Conservation (phyloP, 2,113 vertebrate species). For the Sebastes schlegelii region DNA sequence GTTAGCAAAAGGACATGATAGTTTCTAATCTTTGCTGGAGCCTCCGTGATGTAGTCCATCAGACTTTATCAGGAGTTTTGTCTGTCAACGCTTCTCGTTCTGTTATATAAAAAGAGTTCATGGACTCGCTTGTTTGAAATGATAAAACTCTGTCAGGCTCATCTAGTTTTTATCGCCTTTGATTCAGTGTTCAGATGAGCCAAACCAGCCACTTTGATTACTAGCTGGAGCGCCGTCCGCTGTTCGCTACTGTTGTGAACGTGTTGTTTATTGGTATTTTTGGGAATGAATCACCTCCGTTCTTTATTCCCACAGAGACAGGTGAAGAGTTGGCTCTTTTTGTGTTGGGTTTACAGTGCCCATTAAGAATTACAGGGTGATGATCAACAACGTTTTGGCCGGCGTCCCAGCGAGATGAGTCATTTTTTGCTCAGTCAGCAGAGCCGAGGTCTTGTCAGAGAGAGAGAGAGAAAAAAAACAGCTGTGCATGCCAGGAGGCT, state of each 20-base stretch:
- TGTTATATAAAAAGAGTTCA: slow-evolving; percentile 23
- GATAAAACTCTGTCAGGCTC: slow-evolving; percentile 34
- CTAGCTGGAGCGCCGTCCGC: neutral
- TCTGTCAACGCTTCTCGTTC: slow-evolving; percentile 24
- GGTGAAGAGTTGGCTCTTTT: slow-evolving; percentile 48
- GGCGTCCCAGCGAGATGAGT: slow-evolving; percentile 65
- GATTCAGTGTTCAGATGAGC: slow-evolving; percentile 7
- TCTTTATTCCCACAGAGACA: slow-evolving; percentile 32
- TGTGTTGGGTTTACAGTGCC: slow-evolving; percentile 36
- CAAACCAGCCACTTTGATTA: slow-evolving; percentile 1
- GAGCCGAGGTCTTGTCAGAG: slow-evolving; percentile 51
- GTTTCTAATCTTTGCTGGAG: slow-evolving; percentile 34
- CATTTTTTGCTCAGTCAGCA: slow-evolving; percentile 76
- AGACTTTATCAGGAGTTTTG: slow-evolving; percentile 34
- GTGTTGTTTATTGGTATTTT: slow-evolving; percentile 36
- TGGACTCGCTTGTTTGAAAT: slow-evolving; percentile 31
- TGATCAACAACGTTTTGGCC: slow-evolving; percentile 69
- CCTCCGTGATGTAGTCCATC: slow-evolving; percentile 27
- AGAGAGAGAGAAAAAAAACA: slow-evolving; percentile 49
- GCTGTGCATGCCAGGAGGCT: slow-evolving; percentile 66
- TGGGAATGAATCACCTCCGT: slow-evolving; percentile 35
- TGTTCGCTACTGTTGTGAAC: neutral
- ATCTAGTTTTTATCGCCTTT: neutral
- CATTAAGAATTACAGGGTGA: slow-evolving; percentile 46
- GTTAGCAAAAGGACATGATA: neutral